These are phyloP conservation scores for Hypocryptadius cinnamomeus DNA, from an alignment of 2,113 vertebrate species.

Conservation along the genomic window DNA sequence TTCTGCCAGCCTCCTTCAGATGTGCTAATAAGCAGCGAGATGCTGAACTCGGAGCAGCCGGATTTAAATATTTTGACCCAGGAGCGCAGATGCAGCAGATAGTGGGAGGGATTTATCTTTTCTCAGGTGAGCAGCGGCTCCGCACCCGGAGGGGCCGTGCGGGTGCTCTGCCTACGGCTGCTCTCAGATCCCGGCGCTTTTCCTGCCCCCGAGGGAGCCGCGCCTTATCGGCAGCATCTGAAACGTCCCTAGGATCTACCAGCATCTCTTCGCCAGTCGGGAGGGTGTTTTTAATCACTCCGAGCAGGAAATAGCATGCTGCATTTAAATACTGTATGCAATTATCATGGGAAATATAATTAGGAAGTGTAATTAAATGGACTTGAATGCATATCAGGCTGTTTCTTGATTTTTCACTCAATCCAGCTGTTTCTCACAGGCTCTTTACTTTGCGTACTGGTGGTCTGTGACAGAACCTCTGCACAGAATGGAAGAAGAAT, in stretches of 20 bases:
- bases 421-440: slow-evolving; percentile 66
- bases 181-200: background rate
- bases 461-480: slow-evolving; percentile 51
- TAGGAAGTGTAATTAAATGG: slow-evolving; percentile 62
- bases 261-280: background rate
- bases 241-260: background rate
- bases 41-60: background rate
- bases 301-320: slow-evolving; percentile 56
- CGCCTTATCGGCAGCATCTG: slow-evolving; percentile 18
- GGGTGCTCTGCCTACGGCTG: background rate
- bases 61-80: background rate
- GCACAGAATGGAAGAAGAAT: background rate
- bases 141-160: background rate
- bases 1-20: background rate
- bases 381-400: slow-evolving; percentile 39
- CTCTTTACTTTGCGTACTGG: slow-evolving; percentile 47
- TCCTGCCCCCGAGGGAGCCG: background rate
- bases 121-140: background rate
- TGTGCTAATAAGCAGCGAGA: background rate
- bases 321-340: slow-evolving; percentile 56
- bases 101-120: background rate
- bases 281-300: slow-evolving; percentile 53
- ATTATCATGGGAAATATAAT: slow-evolving; percentile 69
- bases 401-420: slow-evolving; percentile 51
- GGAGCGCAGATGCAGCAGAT: background rate